Evolutionary conservation across 2,113 vertebrate species (phyloP).

Genomic region (Vanacampus margaritifer): DNA sequence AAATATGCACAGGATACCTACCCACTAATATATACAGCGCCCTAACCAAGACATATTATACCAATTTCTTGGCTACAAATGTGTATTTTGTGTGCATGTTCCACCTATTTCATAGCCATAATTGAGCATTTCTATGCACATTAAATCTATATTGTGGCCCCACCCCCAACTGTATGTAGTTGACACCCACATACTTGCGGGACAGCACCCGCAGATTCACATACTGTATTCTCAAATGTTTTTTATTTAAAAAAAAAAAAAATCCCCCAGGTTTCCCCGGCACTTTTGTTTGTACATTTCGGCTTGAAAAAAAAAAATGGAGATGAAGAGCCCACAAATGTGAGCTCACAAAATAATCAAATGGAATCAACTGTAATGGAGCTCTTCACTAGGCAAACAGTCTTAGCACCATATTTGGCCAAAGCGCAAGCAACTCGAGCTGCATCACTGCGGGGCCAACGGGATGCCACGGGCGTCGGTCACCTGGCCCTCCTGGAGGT

Average conservation of each 20-base stretch:
- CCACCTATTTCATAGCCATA: too few relatives aligned
- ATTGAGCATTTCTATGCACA: too few relatives aligned
- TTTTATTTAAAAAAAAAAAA: too few relatives aligned
- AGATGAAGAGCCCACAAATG: background rate
- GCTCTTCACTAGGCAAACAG: constrained; percentile 25
- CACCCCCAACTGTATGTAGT: too few relatives aligned
- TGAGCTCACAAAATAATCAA: constrained; percentile 12
- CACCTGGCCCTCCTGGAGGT: constrained; percentile 96
- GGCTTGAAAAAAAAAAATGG: background rate
- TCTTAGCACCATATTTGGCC: constrained; percentile 33
- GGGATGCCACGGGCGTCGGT: constrained; percentile 94
- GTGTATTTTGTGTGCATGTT: too few relatives aligned
- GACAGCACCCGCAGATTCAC: too few relatives aligned
- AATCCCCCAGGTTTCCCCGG: too few relatives aligned
- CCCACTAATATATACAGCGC: background rate
- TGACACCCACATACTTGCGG: too few relatives aligned
- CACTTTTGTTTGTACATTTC: too few relatives aligned
- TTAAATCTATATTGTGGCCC: too few relatives aligned
- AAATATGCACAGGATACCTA: background rate
- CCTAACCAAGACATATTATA: background rate
- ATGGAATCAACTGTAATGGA: constrained; percentile 2
- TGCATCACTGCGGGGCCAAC: constrained; percentile 84
- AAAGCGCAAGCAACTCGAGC: constrained; percentile 14
- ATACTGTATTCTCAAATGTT: too few relatives aligned
- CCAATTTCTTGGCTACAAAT: too few relatives aligned